phyloP scores from a whole-genome alignment of 1,140 invertebrate species.

The Caenorhabditis brenneri region DNA sequence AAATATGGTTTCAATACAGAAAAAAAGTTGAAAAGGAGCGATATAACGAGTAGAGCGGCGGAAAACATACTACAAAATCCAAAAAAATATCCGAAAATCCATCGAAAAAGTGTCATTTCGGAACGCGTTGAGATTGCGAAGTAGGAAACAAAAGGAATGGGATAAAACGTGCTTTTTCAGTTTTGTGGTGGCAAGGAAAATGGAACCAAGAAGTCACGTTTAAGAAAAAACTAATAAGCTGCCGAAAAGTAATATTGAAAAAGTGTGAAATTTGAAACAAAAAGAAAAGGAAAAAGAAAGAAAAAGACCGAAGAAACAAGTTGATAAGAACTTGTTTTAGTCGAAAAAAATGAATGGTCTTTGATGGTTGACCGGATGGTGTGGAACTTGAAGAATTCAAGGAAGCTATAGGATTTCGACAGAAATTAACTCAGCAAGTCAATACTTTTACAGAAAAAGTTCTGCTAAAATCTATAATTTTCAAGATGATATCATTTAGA shows the following conservation, averaged over 20 bases:
- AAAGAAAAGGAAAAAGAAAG: not conserved
- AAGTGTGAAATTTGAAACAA: not conserved
- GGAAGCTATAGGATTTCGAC: not conserved
- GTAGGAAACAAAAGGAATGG: not conserved
- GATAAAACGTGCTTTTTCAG: not conserved
- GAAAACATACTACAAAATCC: constrained; percentile 16
- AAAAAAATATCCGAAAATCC: constrained; percentile 33
- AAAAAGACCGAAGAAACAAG: not conserved
- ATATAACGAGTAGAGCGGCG: no score
- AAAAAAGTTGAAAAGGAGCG: not conserved
- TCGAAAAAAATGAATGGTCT: not conserved
- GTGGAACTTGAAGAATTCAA: not conserved
- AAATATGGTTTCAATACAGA: not conserved
- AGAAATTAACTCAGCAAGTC: no score
- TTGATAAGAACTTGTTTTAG: constrained; percentile 1
- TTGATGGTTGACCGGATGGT: not conserved
- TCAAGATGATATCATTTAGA: no score
- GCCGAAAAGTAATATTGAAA: not conserved
- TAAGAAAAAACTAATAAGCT: not conserved
- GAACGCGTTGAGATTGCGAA: not conserved
- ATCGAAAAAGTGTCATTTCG: constrained; percentile 12
- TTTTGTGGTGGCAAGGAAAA: not conserved
- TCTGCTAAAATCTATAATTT: no score
- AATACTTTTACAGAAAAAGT: no score
- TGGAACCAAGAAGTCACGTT: not conserved